Conservation (phyloP, 2,888 invertebrate species). For the Troglohyphantes excavatus region DNA sequence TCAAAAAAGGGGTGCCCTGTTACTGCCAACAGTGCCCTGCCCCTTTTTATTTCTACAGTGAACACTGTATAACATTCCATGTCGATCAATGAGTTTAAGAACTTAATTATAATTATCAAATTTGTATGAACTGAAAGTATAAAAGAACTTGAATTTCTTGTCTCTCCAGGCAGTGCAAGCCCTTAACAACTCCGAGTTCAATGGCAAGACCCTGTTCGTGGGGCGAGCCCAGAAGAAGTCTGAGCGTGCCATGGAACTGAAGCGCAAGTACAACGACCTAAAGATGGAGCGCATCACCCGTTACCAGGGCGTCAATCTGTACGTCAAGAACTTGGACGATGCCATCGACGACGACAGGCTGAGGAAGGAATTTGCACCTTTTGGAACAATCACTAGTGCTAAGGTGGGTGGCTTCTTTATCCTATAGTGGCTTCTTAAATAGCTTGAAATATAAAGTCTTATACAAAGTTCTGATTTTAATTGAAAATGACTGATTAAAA, state of each 20-base stretch:
- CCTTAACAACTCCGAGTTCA: slow-evolving; percentile 92
- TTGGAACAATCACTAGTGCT: slow-evolving; percentile 99
- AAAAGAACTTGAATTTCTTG: too few species aligned
- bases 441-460: too few species aligned
- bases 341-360: slow-evolving; percentile 98
- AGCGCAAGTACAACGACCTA: slow-evolving; percentile 96
- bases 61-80: too few species aligned
- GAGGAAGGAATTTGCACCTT: slow-evolving; percentile 96
- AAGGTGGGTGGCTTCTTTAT: slow-evolving; percentile 86
- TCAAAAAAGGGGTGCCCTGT: too few species aligned
- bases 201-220: slow-evolving; percentile 93
- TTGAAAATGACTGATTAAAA: too few species aligned
- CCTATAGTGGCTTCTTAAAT: too few species aligned
- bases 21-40: too few species aligned
- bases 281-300: slow-evolving; percentile 95
- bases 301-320: slow-evolving; percentile 95
- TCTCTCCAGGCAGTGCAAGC: slow-evolving; percentile 89
- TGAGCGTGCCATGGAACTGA: slow-evolving; percentile 97
- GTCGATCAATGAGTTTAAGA: too few species aligned
- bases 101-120: too few species aligned
- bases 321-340: slow-evolving; percentile 99
- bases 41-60: too few species aligned
- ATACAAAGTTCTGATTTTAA: too few species aligned
- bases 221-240: slow-evolving; percentile 99
- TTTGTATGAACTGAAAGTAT: too few species aligned